A percentile compares a stretch with the other conserved stretches of the same genome.
Evolutionary conservation across 35 echinoderm and acorn worm species (phyloP).

Genomic region (Apostichopus californicus): DNA sequence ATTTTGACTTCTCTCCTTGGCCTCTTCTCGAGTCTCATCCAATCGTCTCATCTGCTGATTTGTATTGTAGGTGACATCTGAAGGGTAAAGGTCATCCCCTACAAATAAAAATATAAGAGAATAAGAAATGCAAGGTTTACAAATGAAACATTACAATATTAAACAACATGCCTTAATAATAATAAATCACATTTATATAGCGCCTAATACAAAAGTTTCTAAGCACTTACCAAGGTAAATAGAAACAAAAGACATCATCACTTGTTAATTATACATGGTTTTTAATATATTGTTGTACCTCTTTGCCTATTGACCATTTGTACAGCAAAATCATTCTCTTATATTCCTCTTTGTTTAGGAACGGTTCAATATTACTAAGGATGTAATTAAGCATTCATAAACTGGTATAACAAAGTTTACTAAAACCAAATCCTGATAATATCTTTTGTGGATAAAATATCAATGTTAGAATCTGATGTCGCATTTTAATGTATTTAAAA

Average conservation of each 20-base stretch:
- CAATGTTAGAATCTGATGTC: too few relatives aligned
- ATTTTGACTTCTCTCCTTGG: neutral
- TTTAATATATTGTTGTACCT: too few relatives aligned
- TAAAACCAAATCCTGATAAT: too few relatives aligned
- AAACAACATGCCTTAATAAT: neutral
- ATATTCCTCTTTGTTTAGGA: too few relatives aligned
- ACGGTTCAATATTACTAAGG: too few relatives aligned
- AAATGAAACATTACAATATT: neutral
- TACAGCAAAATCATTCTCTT: too few relatives aligned
- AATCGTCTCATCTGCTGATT: neutral
- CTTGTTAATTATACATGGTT: neutral
- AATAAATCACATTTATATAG: too few relatives aligned
- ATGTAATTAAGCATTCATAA: too few relatives aligned
- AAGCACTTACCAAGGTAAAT: neutral
- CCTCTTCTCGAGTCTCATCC: neutral
- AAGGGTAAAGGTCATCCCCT: constrained; percentile 11
- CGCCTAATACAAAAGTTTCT: neutral
- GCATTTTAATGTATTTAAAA: too few relatives aligned
- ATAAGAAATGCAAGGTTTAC: neutral
- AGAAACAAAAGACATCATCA: neutral
- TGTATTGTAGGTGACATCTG: neutral
- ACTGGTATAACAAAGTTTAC: too few relatives aligned
- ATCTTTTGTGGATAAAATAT: too few relatives aligned
- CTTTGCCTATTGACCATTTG: too few relatives aligned
- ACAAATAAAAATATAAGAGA: neutral